phyloP scores from a whole-genome alignment of 2,888 invertebrate species.

The Amiota mariae region DNA sequence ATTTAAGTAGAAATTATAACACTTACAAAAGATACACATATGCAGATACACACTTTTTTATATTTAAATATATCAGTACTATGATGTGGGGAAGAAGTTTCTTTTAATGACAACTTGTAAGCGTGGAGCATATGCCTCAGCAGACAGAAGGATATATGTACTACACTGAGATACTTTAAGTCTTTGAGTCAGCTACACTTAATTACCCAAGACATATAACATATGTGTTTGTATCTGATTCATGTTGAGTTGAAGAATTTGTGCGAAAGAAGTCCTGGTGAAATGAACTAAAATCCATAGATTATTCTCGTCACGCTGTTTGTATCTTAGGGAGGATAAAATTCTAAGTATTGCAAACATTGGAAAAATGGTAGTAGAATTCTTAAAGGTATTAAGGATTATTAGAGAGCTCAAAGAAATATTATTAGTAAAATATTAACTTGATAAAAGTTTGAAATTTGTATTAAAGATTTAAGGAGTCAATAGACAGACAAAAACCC shows the following conservation, averaged over 20 bases:
- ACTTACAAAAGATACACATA: constrained; percentile 22
- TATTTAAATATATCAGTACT: not conserved
- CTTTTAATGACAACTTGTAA: constrained; percentile 13
- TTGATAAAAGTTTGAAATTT: no score
- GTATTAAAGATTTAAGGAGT: no score
- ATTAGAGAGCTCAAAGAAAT: no score
- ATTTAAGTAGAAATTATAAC: constrained; percentile 48
- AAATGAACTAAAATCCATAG: no score
- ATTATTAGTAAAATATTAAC: no score
- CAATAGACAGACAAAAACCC: no score
- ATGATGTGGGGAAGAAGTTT: not conserved
- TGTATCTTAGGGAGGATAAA: no score
- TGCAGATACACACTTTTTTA: not conserved
- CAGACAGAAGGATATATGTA: constrained; percentile 31
- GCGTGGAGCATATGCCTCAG: not conserved
- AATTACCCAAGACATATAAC: constrained; percentile 46
- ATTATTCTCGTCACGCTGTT: no score
- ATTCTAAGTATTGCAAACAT: no score
- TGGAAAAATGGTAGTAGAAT: no score
- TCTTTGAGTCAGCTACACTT: constrained; percentile 56
- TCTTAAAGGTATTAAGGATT: no score
- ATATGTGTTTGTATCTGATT: not conserved
- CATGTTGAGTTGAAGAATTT: not conserved
- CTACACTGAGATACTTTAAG: constrained; percentile 19
- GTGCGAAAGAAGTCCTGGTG: not conserved